Percentiles rank a stretch among this genome's conserved stretches.
Conservation (phyloP, 2,113 vertebrate species). For the Misgurnus mizolepis region DNA sequence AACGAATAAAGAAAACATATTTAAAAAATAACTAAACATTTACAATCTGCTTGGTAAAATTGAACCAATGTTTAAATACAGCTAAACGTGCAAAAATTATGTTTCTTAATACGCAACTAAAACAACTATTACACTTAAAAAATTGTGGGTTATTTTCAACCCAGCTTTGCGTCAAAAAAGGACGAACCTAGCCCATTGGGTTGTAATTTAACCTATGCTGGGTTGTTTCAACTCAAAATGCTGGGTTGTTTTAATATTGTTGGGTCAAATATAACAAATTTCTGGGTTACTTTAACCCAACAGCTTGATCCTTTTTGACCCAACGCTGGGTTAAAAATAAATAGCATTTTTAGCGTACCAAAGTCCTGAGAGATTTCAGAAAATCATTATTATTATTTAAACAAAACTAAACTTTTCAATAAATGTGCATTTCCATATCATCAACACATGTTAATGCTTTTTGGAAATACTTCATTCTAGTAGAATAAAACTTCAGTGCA, state of each 20-base stretch:
- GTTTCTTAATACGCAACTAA: slow-evolving; percentile 2
- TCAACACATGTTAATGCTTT: neutral
- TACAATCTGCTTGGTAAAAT: neutral
- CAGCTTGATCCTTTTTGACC: too few relatives aligned
- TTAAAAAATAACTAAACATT: neutral
- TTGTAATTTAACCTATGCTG: too few relatives aligned
- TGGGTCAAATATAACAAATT: too few relatives aligned
- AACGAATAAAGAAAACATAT: neutral
- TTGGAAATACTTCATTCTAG: too few relatives aligned
- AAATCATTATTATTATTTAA: neutral
- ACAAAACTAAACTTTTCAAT: neutral
- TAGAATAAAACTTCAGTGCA: neutral
- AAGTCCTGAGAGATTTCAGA: slow-evolving; percentile 28
- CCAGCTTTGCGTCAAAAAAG: too few relatives aligned
- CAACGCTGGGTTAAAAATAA: too few relatives aligned
- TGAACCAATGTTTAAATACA: neutral
- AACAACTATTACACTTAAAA: neutral
- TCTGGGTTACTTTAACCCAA: too few relatives aligned
- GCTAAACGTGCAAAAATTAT: neutral
- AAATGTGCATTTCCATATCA: neutral
- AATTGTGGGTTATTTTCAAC: too few relatives aligned
- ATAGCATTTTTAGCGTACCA: neutral
- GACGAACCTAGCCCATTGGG: too few relatives aligned
- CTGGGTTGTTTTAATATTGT: too few relatives aligned
- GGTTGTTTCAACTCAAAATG: too few relatives aligned